A percentile compares a stretch with the other conserved stretches of the same genome.
phyloP scores from a whole-genome alignment of 1,140 invertebrate genomes.

The Dreissena rostriformis region DNA sequence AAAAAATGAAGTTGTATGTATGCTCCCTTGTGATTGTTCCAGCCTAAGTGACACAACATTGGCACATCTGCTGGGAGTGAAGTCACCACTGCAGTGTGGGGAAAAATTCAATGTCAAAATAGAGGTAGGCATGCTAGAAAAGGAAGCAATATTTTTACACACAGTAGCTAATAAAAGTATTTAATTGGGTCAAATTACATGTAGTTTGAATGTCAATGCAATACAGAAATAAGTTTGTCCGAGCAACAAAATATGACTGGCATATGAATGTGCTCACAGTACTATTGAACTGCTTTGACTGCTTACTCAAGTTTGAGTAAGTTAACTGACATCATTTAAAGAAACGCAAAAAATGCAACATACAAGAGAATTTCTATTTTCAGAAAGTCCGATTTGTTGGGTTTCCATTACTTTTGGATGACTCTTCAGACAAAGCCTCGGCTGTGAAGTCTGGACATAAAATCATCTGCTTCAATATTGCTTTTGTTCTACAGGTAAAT shows the following conservation, averaged over 20 bases:
- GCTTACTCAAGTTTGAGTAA: too few species aligned
- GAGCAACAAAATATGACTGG: background rate
- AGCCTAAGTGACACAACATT: conserved; percentile 84
- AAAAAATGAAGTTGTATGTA: too few species aligned
- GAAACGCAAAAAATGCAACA: background rate
- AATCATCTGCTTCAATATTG: conserved; percentile 93
- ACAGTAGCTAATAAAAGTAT: background rate
- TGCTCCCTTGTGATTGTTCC: conserved; percentile 9
- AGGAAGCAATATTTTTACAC: background rate
- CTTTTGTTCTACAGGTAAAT: conserved; percentile 90
- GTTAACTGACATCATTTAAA: background rate
- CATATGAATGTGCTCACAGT: too few species aligned
- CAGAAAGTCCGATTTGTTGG: conserved; percentile 95
- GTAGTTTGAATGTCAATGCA: background rate
- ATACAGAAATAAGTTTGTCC: background rate
- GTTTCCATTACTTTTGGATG: conserved; percentile 87
- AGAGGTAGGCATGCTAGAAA: conserved; percentile 82
- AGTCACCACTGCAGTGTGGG: conserved; percentile 88
- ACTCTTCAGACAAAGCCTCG: conserved; percentile 82
- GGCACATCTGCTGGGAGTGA: conserved; percentile 95
- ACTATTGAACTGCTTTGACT: too few species aligned
- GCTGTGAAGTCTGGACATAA: conserved; percentile 52
- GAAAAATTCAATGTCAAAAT: conserved; percentile 90
- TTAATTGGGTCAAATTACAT: background rate
- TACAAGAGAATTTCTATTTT: background rate